These are phyloP conservation scores for Saturnia japonica DNA, from an alignment of 2,888 invertebrate genomes.

Conservation along the genomic window DNA sequence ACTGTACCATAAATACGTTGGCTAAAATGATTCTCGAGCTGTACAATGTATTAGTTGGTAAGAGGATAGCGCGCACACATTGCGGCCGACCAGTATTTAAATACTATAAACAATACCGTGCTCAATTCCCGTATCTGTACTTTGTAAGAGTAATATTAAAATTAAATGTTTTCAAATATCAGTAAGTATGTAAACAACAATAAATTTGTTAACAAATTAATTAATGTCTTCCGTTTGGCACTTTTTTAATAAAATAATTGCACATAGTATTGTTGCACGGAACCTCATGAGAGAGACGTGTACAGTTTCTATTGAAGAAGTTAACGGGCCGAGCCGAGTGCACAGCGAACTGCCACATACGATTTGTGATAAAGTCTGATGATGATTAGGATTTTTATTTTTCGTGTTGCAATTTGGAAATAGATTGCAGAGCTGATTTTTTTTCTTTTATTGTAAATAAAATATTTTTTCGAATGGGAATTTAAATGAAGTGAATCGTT, in stretches of 20 bases:
- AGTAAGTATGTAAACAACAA: slow-evolving; percentile 84
- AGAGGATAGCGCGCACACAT: slow-evolving; percentile 26
- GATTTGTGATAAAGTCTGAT: slow-evolving; percentile 73
- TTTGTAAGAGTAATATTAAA: slow-evolving; percentile 75
- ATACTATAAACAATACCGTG: slow-evolving; percentile 67
- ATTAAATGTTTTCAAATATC: slow-evolving; percentile 67
- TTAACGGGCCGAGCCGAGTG: slow-evolving; percentile 61
- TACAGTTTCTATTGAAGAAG: slow-evolving; percentile 47
- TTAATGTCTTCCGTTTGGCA: slow-evolving; percentile 84
- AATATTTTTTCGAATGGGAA: slow-evolving; percentile 73
- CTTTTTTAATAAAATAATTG: slow-evolving; percentile 70
- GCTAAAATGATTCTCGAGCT: slow-evolving; percentile 8
- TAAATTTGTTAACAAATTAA: slow-evolving; percentile 92
- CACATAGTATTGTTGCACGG: slow-evolving; percentile 73
- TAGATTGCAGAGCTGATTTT: slow-evolving; percentile 76
- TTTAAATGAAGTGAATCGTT: slow-evolving; percentile 80
- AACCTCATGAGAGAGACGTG: slow-evolving; percentile 46
- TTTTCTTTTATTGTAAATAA: slow-evolving; percentile 78
- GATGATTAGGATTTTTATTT: slow-evolving; percentile 56
- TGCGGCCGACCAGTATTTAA: slow-evolving; percentile 58
- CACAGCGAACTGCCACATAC: slow-evolving; percentile 75
- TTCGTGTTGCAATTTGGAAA: slow-evolving; percentile 66
- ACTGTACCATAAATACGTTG: too few relatives aligned
- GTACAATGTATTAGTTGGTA: neutral
- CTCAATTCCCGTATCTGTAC: slow-evolving; percentile 79